These are phyloP conservation scores for Eueremaeus valkanovi DNA, from an alignment of 2,888 invertebrate genomes.

Conservation along the genomic window DNA sequence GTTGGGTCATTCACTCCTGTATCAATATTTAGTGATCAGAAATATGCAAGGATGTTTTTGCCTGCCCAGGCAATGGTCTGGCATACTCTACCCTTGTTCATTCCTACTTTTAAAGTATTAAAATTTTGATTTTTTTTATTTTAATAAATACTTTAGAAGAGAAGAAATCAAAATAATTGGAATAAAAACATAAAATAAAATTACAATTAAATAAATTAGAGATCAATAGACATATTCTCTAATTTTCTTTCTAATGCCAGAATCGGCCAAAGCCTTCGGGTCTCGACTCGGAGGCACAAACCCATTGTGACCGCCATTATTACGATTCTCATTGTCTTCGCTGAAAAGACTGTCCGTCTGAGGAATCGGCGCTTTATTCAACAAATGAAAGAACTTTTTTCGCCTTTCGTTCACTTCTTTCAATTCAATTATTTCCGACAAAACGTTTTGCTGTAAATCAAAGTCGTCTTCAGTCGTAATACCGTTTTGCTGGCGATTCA, in stretches of 20 bases:
- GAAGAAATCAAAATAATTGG: too few species aligned
- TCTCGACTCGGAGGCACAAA: neutral
- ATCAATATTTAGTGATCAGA: too few species aligned
- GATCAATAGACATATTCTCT: neutral
- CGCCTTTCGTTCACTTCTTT: neutral
- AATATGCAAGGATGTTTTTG: too few species aligned
- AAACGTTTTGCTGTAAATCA: neutral
- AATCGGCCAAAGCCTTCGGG: neutral
- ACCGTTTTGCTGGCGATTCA: constrained; percentile 5
- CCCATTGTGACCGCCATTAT: neutral
- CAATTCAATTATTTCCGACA: neutral
- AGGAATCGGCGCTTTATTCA: neutral
- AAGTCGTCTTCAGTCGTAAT: neutral
- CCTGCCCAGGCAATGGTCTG: too few species aligned
- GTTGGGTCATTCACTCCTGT: too few species aligned
- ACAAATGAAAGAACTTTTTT: neutral
- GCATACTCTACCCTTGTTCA: too few species aligned
- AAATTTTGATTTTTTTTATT: too few species aligned
- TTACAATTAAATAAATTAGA: too few species aligned
- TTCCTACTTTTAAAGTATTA: too few species aligned
- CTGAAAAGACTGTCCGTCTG: neutral
- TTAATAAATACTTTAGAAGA: too few species aligned
- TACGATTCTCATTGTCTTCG: neutral
- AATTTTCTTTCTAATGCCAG: neutral
- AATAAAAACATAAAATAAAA: too few species aligned